Base-by-base conservation (phyloP, 2,888 invertebrate genomes). In the Gastrophysa polygoni region DNA sequence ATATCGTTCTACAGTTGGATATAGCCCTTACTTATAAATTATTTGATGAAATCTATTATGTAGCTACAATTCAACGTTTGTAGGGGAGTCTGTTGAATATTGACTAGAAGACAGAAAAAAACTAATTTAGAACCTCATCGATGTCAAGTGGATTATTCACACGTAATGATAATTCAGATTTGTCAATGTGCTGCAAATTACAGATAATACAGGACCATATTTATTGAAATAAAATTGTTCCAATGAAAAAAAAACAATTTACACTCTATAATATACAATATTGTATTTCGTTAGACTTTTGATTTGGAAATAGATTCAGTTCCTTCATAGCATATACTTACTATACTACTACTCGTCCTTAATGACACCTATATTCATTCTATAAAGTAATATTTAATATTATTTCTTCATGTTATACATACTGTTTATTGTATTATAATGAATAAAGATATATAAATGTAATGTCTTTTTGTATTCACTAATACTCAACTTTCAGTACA, bases 381-480 rank as follows among this genome's bases (percentile, higher is more conserved):
- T 64, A 64, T 58, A 61, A 59, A 38, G 43, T 54, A 54, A 65
- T 65, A 59, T 57, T 59, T 34, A 57, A 59, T 67, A 67, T 67
- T 64, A 63, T 70, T 66, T 66, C 69, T 68, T 65, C 70, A 69
- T 69, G 66, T 69, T 70, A n/a, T n/a, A 70, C 58, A 67, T 64
- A 64, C 68, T 70, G 68, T 71, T 70, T 67, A 68, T 64, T 69
- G 59, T 69, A 69, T 66, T 63, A 57, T 57, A 57, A 68, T 28
- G 58, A 60, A 64, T 64, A 64, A 64, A 64, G 55, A 58, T 57
- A 57, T 57, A 57, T 57, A 57, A 49, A 49, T 57, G 57, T 49
- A 38, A 43, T 6, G 2, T 4, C n/a, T 16, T 5, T 24, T 34
- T 43, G 7, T 38, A 14, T 44, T 1, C 10, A n/a, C n/a, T n/a